A percentile compares a stretch with the other conserved stretches of the same genome.
These are phyloP conservation scores for Sisor rabdophorus DNA, from an alignment of 2,113 vertebrate species.

Conservation along the genomic window DNA sequence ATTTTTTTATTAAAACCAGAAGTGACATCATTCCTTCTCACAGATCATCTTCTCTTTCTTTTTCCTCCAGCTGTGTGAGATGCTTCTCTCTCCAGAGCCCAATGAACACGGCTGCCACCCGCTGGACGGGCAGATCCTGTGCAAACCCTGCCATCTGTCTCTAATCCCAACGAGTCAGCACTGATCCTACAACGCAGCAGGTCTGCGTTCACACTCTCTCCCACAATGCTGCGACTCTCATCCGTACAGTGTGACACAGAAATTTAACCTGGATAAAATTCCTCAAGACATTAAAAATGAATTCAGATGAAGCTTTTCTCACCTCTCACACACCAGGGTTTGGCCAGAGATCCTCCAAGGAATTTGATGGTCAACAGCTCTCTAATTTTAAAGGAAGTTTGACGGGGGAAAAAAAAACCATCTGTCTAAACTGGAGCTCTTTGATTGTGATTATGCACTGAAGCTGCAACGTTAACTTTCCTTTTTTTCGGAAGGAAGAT, in stretches of 20 bases:
- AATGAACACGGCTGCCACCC: slow-evolving; percentile 84
- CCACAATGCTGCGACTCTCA: not conserved
- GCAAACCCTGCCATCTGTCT: slow-evolving; percentile 78
- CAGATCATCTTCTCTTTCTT: not conserved
- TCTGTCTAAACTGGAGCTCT: not conserved
- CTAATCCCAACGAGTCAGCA: slow-evolving; percentile 57
- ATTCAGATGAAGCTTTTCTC: no score
- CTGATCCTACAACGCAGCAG: slow-evolving; percentile 32
- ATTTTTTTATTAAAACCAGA: no score
- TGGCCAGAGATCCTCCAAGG: not conserved
- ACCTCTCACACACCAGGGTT: not conserved
- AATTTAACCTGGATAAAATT: not conserved
- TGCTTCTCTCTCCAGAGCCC: slow-evolving; percentile 79
- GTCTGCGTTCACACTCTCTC: not conserved
- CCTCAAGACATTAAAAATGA: not conserved
- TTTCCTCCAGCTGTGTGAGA: slow-evolving; percentile 71
- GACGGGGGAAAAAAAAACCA: not conserved
- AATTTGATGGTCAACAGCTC: not conserved
- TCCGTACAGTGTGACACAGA: not conserved
- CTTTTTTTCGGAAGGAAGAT: not conserved
- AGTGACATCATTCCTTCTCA: not conserved
- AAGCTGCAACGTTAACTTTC: not conserved
- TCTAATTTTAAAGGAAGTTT: not conserved
- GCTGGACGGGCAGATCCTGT: slow-evolving; percentile 77
- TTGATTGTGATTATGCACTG: not conserved